These are phyloP conservation scores for Rhinolophus sinicus DNA, from an alignment of 2,113 vertebrate genomes.

Conservation along the genomic window DNA sequence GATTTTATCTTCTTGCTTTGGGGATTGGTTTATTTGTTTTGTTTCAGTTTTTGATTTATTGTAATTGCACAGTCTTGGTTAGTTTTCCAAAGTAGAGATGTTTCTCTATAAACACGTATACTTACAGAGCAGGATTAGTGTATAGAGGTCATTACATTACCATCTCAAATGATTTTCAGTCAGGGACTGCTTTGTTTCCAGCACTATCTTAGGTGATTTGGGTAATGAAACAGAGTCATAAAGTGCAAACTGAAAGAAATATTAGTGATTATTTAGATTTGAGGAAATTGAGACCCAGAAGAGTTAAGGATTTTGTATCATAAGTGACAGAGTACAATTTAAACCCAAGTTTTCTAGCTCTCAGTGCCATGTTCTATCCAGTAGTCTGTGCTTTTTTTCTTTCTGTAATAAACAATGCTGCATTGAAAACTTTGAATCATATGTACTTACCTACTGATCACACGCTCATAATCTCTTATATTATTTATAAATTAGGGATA, in stretches of 20 bases:
- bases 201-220: not conserved
- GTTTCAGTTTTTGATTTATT: not conserved
- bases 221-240: not conserved
- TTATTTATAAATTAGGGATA: constrained; percentile 26
- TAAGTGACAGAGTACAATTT: not conserved
- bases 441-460: not conserved
- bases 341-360: not conserved
- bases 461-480: not conserved
- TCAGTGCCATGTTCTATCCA: not conserved
- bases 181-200: not conserved
- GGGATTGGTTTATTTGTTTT: not conserved
- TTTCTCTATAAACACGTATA: not conserved
- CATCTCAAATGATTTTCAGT: not conserved
- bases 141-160: not conserved
- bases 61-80: not conserved
- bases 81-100: not conserved
- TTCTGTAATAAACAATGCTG: not conserved
- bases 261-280: constrained; percentile 6
- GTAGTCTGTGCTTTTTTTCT: not conserved
- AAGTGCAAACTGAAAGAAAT: not conserved
- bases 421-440: not conserved
- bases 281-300: not conserved
- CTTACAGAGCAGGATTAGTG: not conserved
- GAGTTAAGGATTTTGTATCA: not conserved
- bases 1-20: not conserved